A percentile compares a stretch with the other conserved stretches of the same genome.
Evolutionary conservation across 1,140 invertebrate genomes (phyloP).

Genomic region (Drosophila arizonae): DNA sequence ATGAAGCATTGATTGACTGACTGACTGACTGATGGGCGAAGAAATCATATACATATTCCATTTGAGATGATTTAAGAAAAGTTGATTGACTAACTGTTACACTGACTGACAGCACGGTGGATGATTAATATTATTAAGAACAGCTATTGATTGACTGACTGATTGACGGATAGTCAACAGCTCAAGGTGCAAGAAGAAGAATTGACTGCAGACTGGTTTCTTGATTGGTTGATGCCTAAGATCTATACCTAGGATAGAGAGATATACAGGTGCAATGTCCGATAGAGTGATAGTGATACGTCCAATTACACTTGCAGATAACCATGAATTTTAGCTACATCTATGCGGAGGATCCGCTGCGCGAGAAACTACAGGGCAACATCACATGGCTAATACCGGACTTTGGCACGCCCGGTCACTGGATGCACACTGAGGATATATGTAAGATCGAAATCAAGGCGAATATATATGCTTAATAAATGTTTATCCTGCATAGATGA

Average conservation of each 20-base stretch:
- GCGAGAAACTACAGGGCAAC: slow-evolving; percentile 90
- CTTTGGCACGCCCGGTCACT: slow-evolving; percentile 88
- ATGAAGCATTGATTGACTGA: background rate
- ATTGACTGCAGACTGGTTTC: no score
- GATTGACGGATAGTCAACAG: background rate
- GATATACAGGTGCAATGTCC: background rate
- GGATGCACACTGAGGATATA: slow-evolving; percentile 91
- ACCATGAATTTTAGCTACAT: slow-evolving; percentile 94
- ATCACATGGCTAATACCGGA: slow-evolving; percentile 93
- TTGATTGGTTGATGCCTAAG: background rate
- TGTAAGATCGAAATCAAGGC: slow-evolving; percentile 85
- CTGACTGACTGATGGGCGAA: background rate
- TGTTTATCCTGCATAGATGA: slow-evolving; percentile 86
- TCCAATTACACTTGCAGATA: slow-evolving; percentile 80
- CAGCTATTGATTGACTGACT: no score
- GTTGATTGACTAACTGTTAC: background rate
- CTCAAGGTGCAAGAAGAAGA: no score
- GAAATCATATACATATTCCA: no score
- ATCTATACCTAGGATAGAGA: no score
- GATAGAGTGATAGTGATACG: background rate
- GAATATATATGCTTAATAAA: background rate
- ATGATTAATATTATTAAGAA: no score
- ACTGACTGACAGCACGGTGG: background rate
- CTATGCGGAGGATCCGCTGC: slow-evolving; percentile 91
- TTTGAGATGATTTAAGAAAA: no score